Evolutionary conservation across 2,113 vertebrate genomes (phyloP).

Genomic region (Perca fluviatilis): DNA sequence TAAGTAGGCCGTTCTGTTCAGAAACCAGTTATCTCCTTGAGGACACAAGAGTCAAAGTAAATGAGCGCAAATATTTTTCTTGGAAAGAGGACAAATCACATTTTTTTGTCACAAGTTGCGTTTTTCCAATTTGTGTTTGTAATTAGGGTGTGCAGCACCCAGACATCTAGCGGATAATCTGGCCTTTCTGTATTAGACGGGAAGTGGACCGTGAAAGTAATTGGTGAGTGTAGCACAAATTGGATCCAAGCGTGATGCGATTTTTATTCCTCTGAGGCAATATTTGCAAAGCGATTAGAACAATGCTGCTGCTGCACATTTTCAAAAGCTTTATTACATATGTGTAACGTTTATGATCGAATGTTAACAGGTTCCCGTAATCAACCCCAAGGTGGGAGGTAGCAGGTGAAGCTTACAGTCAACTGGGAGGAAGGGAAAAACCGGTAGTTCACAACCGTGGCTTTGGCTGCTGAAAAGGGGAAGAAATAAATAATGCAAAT

Average conservation of each 20-base stretch:
- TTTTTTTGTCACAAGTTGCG: constrained; percentile 72
- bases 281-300: constrained; percentile 82
- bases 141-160: constrained; percentile 81
- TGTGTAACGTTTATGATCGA: constrained; percentile 62
- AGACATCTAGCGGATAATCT: constrained; percentile 83
- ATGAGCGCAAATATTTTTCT: constrained; percentile 72
- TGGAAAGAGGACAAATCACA: constrained; percentile 58
- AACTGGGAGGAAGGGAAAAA: constrained; percentile 7
- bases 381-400: constrained; percentile 55
- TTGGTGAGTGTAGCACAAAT: constrained; percentile 85
- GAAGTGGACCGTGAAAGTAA: constrained; percentile 87
- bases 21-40: constrained; percentile 54
- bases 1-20: constrained; percentile 23
- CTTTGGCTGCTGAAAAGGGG: constrained; percentile 28
- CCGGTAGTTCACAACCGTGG: neutral
- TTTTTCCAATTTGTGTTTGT: constrained; percentile 82
- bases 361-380: constrained; percentile 67
- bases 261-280: constrained; percentile 80
- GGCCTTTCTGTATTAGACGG: constrained; percentile 81
- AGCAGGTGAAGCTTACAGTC: constrained; percentile 10
- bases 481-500: constrained; percentile 56
- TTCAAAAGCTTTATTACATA: constrained; percentile 70
- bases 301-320: constrained; percentile 75
- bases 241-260: constrained; percentile 82
- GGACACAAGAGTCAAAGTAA: constrained; percentile 49